phyloP scores from a whole-genome alignment of 2,888 invertebrate genomes.

The Philopedon plagiatum region DNA sequence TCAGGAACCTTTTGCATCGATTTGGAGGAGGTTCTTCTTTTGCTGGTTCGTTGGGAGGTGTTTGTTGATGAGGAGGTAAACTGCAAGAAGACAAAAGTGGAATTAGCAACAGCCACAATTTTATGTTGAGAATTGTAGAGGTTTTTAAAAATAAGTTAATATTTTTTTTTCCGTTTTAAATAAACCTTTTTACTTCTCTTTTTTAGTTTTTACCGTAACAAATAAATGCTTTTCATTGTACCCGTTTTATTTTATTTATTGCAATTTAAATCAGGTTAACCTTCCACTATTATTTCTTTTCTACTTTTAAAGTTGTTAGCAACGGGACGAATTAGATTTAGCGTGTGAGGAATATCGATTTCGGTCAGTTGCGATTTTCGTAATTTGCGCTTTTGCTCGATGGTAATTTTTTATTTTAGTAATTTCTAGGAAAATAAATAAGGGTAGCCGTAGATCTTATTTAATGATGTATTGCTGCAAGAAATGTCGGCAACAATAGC shows the following conservation, averaged over 20 bases:
- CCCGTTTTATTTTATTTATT: neutral
- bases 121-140: too few species aligned
- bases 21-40: conserved; percentile 56
- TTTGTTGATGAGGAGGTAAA: conserved; percentile 57
- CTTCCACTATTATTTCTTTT: neutral
- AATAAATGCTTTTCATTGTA: neutral
- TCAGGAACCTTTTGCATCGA: conserved; percentile 59
- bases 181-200: neutral
- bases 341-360: conserved; percentile 43
- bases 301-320: conserved; percentile 2
- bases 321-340: conserved; percentile 13
- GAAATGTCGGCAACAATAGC: too few species aligned
- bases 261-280: neutral
- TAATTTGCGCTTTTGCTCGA: conserved; percentile 27
- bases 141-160: too few species aligned
- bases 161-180: neutral
- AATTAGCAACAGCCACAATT: too few species aligned
- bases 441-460: too few species aligned
- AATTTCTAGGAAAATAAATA: neutral
- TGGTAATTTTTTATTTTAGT: neutral
- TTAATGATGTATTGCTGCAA: too few species aligned
- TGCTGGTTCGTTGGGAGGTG: conserved; percentile 53
- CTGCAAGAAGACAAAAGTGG: conserved; percentile 41
- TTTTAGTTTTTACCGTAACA: neutral
- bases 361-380: conserved; percentile 30